Evolutionary conservation across 2,797 vertebrate species (phyloP).

Genomic region (Geotrypetes seraphini): DNA sequence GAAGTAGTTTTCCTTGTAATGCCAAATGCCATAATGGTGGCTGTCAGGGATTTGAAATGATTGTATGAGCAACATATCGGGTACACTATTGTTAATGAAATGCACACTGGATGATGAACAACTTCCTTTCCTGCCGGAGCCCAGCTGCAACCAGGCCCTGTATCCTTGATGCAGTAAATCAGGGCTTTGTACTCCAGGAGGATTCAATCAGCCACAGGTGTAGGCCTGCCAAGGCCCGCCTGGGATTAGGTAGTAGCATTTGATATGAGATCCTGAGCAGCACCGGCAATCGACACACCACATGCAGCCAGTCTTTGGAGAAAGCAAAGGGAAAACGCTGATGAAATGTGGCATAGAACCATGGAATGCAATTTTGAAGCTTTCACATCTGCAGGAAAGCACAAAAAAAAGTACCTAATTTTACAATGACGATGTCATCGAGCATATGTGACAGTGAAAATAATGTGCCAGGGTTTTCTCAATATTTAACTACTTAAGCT

Average conservation of each 20-base stretch:
- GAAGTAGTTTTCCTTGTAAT: conserved; percentile 56
- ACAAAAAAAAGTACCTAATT: conserved; percentile 82
- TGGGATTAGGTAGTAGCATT: conserved; percentile 75
- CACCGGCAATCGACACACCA: conserved; percentile 59
- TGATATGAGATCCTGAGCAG: conserved; percentile 75
- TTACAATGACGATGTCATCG: conserved; percentile 89
- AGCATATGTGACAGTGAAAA: conserved; percentile 71
- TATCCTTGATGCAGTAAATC: conserved; percentile 83
- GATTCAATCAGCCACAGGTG: conserved; percentile 94
- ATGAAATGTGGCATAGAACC: conserved; percentile 89
- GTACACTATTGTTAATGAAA: conserved; percentile 80
- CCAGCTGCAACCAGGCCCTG: conserved; percentile 80
- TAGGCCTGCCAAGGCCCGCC: conserved; percentile 68
- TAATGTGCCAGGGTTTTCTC: conserved; percentile 55
- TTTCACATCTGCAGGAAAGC: conserved; percentile 92
- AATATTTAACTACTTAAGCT: conserved; percentile 39
- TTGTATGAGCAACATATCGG: conserved; percentile 57
- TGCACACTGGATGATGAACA: conserved; percentile 86
- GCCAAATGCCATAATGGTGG: conserved; percentile 63
- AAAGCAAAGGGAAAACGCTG: conserved; percentile 73
- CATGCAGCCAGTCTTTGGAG: conserved; percentile 70
- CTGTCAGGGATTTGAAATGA: conserved; percentile 71
- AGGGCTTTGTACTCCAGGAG: conserved; percentile 90
- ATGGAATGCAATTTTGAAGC: conserved; percentile 86
- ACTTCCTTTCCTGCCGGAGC: conserved; percentile 90